Percentiles rank a stretch among this genome's conserved stretches.
These are phyloP conservation scores for Aythya baeri DNA, from an alignment of 2,113 vertebrate genomes.

Conservation along the genomic window DNA sequence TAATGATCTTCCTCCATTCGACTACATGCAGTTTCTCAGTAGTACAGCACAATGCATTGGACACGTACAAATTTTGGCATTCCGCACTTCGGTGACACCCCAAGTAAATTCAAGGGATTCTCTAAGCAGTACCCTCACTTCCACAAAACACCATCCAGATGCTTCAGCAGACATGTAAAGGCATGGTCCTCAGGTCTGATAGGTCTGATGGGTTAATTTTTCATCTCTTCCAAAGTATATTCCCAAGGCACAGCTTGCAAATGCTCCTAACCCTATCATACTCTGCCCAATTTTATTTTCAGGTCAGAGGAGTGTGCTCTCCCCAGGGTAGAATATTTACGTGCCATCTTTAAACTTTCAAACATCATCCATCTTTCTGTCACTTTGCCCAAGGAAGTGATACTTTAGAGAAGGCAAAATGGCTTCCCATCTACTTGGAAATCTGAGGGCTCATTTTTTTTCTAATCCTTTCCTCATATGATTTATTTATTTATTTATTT, in stretches of 20 bases:
- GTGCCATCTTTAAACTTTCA: neutral
- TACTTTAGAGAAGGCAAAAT: neutral
- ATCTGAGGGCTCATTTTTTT: neutral
- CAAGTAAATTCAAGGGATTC: neutral
- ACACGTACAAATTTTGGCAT: neutral
- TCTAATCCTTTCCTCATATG: neutral
- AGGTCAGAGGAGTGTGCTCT: fast-evolving
- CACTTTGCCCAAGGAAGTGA: neutral
- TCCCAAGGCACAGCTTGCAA: neutral
- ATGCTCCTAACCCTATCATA: neutral
- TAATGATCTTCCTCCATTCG: neutral
- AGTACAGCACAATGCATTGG: neutral
- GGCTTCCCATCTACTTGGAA: neutral
- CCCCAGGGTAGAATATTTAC: neutral
- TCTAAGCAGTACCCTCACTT: neutral
- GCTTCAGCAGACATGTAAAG: neutral
- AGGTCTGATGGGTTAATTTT: neutral
- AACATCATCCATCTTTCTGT: neutral
- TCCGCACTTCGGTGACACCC: neutral
- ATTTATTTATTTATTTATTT: neutral
- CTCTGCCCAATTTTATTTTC: neutral
- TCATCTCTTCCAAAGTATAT: neutral
- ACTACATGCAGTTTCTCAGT: neutral
- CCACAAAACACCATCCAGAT: neutral
- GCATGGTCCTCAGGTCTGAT: neutral